Evolutionary conservation across 2,797 vertebrate genomes (phyloP), one percentile per base, ranked within the genome.

Genomic region (Chaetophractus vellerosus): DNA sequence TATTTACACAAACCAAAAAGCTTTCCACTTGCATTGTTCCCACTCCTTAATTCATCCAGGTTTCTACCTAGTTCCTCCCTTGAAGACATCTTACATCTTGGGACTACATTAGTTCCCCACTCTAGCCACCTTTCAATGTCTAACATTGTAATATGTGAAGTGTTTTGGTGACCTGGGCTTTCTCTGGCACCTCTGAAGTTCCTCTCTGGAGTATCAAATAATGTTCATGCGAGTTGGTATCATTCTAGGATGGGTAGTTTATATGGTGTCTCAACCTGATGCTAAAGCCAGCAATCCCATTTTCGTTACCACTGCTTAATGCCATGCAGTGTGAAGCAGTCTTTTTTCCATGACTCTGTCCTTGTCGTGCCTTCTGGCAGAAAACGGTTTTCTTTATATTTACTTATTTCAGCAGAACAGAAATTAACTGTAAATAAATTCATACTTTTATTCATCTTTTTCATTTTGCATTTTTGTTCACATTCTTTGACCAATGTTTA

Each of bases 391-490:
- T 69, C 52, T 52, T 82, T 80, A 55, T 90, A 52, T 16, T 64
- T 86, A 59, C 3, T 61, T 16, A 16, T 76, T 78, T 83, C 26
- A 75, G 33, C 57, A 78, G 14, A 92, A 64, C 24, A 84, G 80
- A 24, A 28, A 75, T 55, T 9, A 50, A 15, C 33, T 45, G 41
- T 52, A 88, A 69, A 76, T 83, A 63, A 71, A 71, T 59, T 75
- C 41, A 31, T 71, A 52, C 76, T 68, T 90, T 55, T 59, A n/a
- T 61, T 18, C 21, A 52, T 12, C 7, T 61, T 52, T 63, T 83
- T 78, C 11, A 83, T 55, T 36, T 71, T 88, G 15, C n/a, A 68
- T 66, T 91, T 86, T 31, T 88, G 61, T 76, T 92, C 59, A 71
- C 52, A 76, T 55, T 48, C 11, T 48, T 55, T 83, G 36, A 48